A percentile compares a stretch with the other conserved stretches of the same genome.
Conservation (phyloP, 2,797 vertebrate species). For the Thripadectes ignobilis region DNA sequence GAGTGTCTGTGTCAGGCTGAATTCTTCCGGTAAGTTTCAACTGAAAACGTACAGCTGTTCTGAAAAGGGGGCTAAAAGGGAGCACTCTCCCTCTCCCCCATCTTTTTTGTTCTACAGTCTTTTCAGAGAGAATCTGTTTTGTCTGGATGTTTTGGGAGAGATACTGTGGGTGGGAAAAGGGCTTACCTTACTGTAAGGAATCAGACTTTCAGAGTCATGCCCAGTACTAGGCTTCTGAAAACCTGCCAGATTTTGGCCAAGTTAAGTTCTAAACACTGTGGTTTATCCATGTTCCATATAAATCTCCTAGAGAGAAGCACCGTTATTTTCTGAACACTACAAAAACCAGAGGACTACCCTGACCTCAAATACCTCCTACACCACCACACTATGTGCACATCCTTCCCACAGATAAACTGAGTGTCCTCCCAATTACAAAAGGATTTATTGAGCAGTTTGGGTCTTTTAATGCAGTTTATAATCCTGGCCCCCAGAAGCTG, state of each 20-base stretch:
- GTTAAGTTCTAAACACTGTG: not conserved
- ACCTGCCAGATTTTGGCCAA: not conserved
- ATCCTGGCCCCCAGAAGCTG: not conserved
- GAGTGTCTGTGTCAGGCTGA: not conserved
- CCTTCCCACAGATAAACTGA: not conserved
- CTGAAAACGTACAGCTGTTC: conserved; percentile 1
- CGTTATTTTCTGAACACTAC: not conserved
- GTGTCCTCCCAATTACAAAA: not conserved
- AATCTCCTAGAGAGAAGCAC: not conserved
- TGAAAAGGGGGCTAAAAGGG: not conserved
- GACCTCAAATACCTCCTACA: not conserved
- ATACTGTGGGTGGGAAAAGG: not conserved
- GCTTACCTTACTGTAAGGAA: not conserved
- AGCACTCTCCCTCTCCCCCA: not conserved
- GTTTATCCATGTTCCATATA: not conserved
- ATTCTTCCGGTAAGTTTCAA: not conserved
- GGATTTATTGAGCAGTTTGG: not conserved
- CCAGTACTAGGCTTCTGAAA: not conserved
- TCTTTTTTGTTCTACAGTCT: not conserved
- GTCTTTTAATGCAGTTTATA: not conserved
- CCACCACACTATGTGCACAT: not conserved
- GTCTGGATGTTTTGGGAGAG: not conserved
- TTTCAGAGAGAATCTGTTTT: not conserved
- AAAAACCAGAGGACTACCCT: not conserved
- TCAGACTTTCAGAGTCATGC: not conserved